Evolutionary conservation across 2,113 vertebrate genomes (phyloP).

Genomic region (Thryonomys swinderianus): DNA sequence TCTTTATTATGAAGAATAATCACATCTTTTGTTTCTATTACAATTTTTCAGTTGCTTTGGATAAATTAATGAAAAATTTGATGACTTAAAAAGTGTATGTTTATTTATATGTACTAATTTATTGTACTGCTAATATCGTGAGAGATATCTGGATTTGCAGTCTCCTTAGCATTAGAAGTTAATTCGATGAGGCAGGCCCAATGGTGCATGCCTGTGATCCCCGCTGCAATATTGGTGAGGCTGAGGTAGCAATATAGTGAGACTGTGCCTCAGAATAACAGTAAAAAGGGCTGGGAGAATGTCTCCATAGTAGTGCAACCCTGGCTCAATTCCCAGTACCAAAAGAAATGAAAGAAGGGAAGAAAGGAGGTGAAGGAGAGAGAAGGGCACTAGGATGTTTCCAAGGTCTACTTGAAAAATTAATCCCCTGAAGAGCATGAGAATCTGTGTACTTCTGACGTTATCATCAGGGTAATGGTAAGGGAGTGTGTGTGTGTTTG

Average conservation of each 20-base stretch:
- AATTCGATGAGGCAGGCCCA: constrained; percentile 9
- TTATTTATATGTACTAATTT: background rate
- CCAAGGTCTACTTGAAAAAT: background rate
- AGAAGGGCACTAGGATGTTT: background rate
- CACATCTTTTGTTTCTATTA: constrained; percentile 14
- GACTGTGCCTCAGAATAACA: background rate
- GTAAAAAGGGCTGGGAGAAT: background rate
- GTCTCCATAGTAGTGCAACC: background rate
- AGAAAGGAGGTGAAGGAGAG: background rate
- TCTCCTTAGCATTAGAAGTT: constrained; percentile 23
- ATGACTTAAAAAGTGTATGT: background rate
- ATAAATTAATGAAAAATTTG: constrained; percentile 18
- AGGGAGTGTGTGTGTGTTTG: background rate
- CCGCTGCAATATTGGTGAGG: background rate
- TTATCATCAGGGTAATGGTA: constrained; percentile 6
- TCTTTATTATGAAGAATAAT: constrained; percentile 38
- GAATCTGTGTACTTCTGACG: constrained; percentile 6
- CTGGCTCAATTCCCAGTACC: background rate
- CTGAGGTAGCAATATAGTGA: background rate
- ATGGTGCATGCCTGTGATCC: background rate
- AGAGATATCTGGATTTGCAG: background rate
- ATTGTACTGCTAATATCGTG: background rate
- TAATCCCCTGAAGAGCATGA: background rate
- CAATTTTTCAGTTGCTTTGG: constrained; percentile 48
- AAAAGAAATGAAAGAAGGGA: background rate